Evolutionary conservation across 2,113 vertebrate genomes (phyloP).

Genomic region (Spermophilus dauricus): DNA sequence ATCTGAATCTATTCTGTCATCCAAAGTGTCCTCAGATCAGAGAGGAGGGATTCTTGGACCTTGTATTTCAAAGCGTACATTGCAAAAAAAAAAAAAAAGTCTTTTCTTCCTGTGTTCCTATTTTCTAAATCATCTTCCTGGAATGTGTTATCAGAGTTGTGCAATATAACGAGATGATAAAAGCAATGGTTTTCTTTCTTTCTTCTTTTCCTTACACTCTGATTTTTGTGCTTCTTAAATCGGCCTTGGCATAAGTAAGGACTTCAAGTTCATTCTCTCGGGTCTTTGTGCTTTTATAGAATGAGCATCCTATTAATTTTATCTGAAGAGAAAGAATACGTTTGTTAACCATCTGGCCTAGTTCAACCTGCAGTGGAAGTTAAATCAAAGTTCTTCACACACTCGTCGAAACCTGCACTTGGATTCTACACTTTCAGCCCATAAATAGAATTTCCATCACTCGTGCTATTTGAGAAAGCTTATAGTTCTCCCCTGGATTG

Average conservation of each 20-base stretch:
- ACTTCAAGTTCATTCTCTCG: background rate
- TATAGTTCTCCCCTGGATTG: conserved; percentile 63
- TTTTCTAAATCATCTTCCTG: background rate
- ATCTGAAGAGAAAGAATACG: conserved; percentile 56
- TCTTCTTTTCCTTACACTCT: background rate
- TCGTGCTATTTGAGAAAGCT: conserved; percentile 42
- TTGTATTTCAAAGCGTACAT: background rate
- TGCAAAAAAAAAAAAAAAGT: background rate
- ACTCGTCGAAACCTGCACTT: background rate
- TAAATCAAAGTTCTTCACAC: conserved; percentile 55
- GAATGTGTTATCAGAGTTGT: background rate
- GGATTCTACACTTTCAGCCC: background rate
- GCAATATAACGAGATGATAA: background rate
- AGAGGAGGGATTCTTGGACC: background rate
- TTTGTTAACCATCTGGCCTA: conserved; percentile 55
- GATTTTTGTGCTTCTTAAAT: background rate
- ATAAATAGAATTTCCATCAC: conserved; percentile 57
- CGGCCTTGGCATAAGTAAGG: background rate
- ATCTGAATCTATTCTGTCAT: background rate
- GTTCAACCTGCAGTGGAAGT: conserved; percentile 38
- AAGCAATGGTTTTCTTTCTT: background rate
- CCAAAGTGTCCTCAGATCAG: conserved; percentile 9
- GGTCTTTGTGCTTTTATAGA: background rate
- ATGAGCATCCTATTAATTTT: conserved; percentile 56
- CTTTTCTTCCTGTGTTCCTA: background rate